phyloP scores from a whole-genome alignment of 2,113 vertebrate genomes.

The Leucosticte australis region DNA sequence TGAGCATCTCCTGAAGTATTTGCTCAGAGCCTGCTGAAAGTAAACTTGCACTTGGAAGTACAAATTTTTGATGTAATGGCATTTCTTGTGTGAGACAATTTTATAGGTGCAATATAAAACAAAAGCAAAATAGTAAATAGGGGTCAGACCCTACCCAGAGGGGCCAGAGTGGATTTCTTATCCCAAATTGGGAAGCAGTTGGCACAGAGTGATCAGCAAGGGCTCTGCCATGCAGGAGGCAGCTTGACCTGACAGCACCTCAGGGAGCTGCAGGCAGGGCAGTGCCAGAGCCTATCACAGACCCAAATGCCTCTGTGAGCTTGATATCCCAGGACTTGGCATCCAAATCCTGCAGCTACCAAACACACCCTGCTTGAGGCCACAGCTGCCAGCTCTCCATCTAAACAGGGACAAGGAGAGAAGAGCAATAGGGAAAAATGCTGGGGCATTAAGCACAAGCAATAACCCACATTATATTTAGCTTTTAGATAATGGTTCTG shows the following conservation, averaged over 20 bases:
- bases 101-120: background rate
- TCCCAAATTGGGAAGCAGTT: background rate
- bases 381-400: constrained; percentile 69
- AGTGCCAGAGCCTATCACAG: constrained; percentile 31
- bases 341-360: constrained; percentile 62
- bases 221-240: background rate
- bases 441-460: background rate
- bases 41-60: background rate
- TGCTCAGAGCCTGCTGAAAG: background rate
- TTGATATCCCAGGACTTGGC: constrained; percentile 57
- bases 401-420: constrained; percentile 10
- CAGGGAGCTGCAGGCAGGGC: constrained; percentile 42
- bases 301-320: constrained; percentile 51
- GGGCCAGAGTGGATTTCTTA: background rate
- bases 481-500: background rate
- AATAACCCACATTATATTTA: background rate
- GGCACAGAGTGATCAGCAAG: background rate
- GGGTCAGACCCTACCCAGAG: background rate
- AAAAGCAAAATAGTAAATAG: background rate
- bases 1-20: background rate
- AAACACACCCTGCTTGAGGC: constrained; percentile 62
- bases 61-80: background rate
- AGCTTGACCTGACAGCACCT: constrained; percentile 59
- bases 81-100: background rate
- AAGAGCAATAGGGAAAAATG: background rate